Base-by-base conservation (phyloP, 2,888 invertebrate genomes). In the Bembecia ichneumoniformis region DNA sequence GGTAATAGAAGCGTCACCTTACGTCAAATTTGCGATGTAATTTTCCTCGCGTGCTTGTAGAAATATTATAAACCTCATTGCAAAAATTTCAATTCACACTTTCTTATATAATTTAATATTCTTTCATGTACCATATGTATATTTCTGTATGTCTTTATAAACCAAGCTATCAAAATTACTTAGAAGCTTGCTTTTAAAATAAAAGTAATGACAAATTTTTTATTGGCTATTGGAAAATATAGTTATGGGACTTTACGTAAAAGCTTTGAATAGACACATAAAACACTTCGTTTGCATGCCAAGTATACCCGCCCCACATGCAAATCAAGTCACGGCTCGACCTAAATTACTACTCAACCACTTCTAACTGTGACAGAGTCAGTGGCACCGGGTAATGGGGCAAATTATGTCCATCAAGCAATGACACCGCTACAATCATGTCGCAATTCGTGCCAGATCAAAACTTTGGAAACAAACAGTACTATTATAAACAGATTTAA, bases 401-500 rank as follows among this genome's bases (percentile, higher is more conserved):
- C 69, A 71, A 74, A 83, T 82, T 79, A 80, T 68, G 63, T 69
- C 66, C 73, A 73, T 77, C 71, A 71, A 66, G 68, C 62, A 74
- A 68, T 65, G 67, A 76, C 72, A 75, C 73, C 63, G 57, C 56
- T 51, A 59, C 64, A 77, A 80, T 83, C 74, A 81, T 66, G 65
- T 60, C 56, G 65, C 73, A 71, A 77, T 77, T 78, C 68, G 71
- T 66, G 68, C 61, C 64, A 66, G 68, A 72, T 64, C 62, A 64
- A 58, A 64, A 66, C 58, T 67, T 73, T 72, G 60, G 63, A 66
- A 74, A 44, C 15, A 78, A 77, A 72, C 64, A 67, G 52, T 63
- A 63, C 78, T 68, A 86, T 86, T 84, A 83, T 78, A 86, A 84
- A 77, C 66, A 79, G 71, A 86, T 86, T 86, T 81, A 64, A 65